These are phyloP conservation scores for Trachymyrmex septentrionalis DNA, from an alignment of 1,140 invertebrate genomes.

Conservation along the genomic window DNA sequence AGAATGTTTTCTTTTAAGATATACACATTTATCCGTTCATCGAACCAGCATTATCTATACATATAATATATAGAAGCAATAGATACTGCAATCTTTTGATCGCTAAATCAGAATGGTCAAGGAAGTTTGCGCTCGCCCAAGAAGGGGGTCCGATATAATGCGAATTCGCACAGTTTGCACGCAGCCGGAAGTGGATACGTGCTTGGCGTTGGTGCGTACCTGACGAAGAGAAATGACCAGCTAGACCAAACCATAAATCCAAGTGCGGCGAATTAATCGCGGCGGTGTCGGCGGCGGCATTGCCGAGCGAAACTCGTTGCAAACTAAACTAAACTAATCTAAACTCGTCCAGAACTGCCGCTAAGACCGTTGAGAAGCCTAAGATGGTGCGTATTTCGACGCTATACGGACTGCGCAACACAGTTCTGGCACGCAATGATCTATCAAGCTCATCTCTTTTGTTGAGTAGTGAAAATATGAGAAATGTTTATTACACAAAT, in stretches of 20 bases:
- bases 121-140: slow-evolving; percentile 47
- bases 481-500: not conserved
- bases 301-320: slow-evolving; percentile 82
- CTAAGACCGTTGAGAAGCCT: slow-evolving; percentile 74
- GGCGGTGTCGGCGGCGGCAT: slow-evolving; percentile 64
- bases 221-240: slow-evolving; percentile 84
- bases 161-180: slow-evolving; percentile 56
- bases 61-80: not conserved
- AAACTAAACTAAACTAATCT: slow-evolving; percentile 85
- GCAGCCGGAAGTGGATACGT: slow-evolving; percentile 55
- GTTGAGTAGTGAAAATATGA: not conserved
- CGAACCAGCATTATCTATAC: too few species aligned
- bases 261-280: slow-evolving; percentile 83
- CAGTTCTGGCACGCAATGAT: slow-evolving; percentile 45
- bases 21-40: not conserved
- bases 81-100: not conserved
- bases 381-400: slow-evolving; percentile 73
- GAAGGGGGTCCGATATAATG: slow-evolving; percentile 55
- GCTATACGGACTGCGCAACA: slow-evolving; percentile 5
- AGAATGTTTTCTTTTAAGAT: not conserved
- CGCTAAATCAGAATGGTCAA: slow-evolving; percentile 36
- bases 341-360: slow-evolving; percentile 82
- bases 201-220: slow-evolving; percentile 64
- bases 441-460: slow-evolving; percentile 39
- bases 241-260: slow-evolving; percentile 82